A percentile compares a stretch with the other conserved stretches of the same genome.
These are phyloP conservation scores for Lasioglossum calceatum DNA, from an alignment of 2,888 invertebrate species.

Conservation along the genomic window DNA sequence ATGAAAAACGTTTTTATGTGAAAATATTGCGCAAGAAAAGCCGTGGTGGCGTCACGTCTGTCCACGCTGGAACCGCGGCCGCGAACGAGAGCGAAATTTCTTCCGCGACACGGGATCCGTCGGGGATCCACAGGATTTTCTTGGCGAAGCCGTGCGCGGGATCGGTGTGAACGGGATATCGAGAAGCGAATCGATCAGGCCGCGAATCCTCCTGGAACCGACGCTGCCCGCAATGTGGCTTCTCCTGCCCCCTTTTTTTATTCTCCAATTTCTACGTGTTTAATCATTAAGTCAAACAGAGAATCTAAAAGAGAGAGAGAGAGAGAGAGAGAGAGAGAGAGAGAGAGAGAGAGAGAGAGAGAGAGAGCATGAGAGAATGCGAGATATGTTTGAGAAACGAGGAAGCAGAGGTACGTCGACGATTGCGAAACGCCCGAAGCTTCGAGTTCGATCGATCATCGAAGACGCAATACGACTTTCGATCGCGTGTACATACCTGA, in stretches of 20 bases:
- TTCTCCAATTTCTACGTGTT: slow-evolving; percentile 82
- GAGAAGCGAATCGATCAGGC: not conserved
- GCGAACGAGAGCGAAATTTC: not conserved
- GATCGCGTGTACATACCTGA: slow-evolving; percentile 79
- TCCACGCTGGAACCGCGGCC: slow-evolving; percentile 46
- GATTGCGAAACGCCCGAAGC: slow-evolving; percentile 21
- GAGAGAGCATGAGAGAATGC: not conserved
- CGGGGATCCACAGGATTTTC: not conserved
- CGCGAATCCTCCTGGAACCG: slow-evolving; percentile 45
- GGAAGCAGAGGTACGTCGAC: not conserved
- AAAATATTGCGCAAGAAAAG: slow-evolving; percentile 73
- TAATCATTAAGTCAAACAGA: slow-evolving; percentile 75
- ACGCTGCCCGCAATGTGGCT: slow-evolving; percentile 66
- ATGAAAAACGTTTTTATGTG: slow-evolving; percentile 78
- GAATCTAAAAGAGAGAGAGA: slow-evolving; percentile 21
- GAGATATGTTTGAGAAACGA: not conserved
- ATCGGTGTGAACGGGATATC: not conserved
- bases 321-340: not conserved
- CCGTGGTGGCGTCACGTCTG: slow-evolving; percentile 44
- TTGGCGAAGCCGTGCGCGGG: too few relatives aligned
- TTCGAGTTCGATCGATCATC: slow-evolving; percentile 67
- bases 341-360: not conserved
- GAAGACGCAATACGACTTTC: slow-evolving; percentile 72
- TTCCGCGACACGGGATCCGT: not conserved
- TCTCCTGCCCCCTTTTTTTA: slow-evolving; percentile 76